These are phyloP conservation scores for Clarias batrachus DNA, from an alignment of 2,113 vertebrate genomes.

Conservation along the genomic window DNA sequence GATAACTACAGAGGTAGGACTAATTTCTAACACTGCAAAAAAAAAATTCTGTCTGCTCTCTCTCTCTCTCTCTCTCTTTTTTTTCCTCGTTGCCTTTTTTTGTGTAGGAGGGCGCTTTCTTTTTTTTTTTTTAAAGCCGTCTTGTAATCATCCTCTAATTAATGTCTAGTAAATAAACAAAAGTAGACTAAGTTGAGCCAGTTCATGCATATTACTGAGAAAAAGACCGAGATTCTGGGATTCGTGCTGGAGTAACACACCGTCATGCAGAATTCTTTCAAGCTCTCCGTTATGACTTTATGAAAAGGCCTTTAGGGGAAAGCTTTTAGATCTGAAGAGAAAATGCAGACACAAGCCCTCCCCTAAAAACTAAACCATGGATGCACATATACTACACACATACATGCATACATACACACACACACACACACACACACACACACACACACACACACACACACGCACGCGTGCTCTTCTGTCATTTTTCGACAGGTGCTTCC, in stretches of 20 bases:
- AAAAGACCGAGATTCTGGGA: background rate
- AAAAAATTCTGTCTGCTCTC: background rate
- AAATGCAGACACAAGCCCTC: conserved; percentile 32
- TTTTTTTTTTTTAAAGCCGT: background rate
- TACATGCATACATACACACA: conserved; percentile 8
- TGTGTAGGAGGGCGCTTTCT: background rate
- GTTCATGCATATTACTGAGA: conserved; percentile 33
- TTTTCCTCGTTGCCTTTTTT: background rate
- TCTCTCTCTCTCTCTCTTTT: no score
- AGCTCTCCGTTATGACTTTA: conserved; percentile 57
- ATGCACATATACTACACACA: conserved; percentile 21
- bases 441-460: background rate
- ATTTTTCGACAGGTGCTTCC: conserved; percentile 46
- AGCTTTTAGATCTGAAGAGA: conserved; percentile 52
- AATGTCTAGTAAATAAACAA: conserved; percentile 10
- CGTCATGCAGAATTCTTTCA: conserved; percentile 52
- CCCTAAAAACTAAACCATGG: conserved; percentile 1
- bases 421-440: conserved; percentile 10
- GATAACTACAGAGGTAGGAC: background rate
- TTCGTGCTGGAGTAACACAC: conserved; percentile 49
- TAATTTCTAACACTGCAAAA: conserved; percentile 14
- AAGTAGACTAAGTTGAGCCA: conserved; percentile 32
- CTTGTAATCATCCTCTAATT: background rate
- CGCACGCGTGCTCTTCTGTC: conserved; percentile 29
- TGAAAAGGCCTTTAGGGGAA: conserved; percentile 49